Percentiles rank a stretch among this genome's conserved stretches.
Conservation (phyloP, 2,888 invertebrate species). For the Torymus auratus region DNA sequence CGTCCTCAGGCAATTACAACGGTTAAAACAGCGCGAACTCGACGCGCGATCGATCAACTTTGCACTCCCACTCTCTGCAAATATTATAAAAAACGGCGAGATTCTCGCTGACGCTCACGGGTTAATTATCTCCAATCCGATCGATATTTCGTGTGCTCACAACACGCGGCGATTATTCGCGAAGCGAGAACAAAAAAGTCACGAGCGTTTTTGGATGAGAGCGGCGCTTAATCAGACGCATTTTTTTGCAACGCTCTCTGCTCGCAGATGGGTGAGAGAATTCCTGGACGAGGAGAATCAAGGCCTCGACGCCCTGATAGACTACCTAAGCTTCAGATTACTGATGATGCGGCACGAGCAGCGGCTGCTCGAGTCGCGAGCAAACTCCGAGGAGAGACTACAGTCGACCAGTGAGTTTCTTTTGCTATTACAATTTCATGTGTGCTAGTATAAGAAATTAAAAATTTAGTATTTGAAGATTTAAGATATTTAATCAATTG, state of each 20-base stretch:
- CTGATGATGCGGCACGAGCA: constrained; percentile 96
- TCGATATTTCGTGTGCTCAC: no score
- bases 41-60: neutral
- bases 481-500: no score
- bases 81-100: neutral
- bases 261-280: constrained; percentile 96
- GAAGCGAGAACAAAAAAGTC: no score
- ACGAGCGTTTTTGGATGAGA: no score
- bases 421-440: neutral
- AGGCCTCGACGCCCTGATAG: constrained; percentile 96
- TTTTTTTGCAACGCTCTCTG: constrained; percentile 3
- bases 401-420: constrained; percentile 74
- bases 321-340: constrained; percentile 96
- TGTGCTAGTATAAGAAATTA: no score
- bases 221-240: neutral
- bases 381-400: constrained; percentile 87
- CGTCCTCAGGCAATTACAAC: no score
- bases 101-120: no score
- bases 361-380: constrained; percentile 86
- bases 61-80: neutral
- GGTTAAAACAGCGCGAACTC: no score
- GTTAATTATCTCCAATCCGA: no score
- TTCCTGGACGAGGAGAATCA: constrained; percentile 97
- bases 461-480: no score
- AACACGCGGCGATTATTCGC: no score